These are phyloP conservation scores for Drosophila triauraria DNA, from an alignment of 1,140 invertebrate genomes.

Conservation along the genomic window DNA sequence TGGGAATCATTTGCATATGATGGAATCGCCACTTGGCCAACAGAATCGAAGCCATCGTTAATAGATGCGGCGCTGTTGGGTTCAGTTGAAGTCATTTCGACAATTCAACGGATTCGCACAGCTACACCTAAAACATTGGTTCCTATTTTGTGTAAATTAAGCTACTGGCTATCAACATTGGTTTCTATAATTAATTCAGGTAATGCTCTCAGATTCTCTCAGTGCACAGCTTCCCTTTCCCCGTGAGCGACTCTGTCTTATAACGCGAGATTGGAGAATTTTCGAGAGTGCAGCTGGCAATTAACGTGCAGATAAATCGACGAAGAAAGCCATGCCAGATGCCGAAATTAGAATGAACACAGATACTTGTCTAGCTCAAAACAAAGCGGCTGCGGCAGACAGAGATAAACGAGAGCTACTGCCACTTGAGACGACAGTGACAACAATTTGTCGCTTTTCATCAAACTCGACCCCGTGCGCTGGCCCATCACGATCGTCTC, in stretches of 20 bases:
- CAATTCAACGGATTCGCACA: constrained; percentile 8
- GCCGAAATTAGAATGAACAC: constrained; percentile 1
- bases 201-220: not conserved
- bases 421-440: constrained; percentile 68
- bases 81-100: constrained; percentile 6
- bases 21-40: constrained; percentile 1
- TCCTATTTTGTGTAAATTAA: too few species aligned
- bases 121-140: not conserved
- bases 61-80: constrained; percentile 3
- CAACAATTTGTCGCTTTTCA: constrained; percentile 69
- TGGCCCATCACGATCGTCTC: constrained; percentile 34
- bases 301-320: not conserved
- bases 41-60: not conserved
- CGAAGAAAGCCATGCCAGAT: constrained; percentile 8
- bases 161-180: too few species aligned
- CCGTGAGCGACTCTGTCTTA: not conserved
- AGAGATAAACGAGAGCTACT: constrained; percentile 21
- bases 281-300: constrained; percentile 4
- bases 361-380: constrained; percentile 5
- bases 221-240: not conserved
- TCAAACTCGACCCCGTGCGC: constrained; percentile 29
- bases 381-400: constrained; percentile 20
- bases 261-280: not conserved
- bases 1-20: constrained; percentile 41
- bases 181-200: too few species aligned